These are phyloP conservation scores for Setophaga kirtlandii DNA, from an alignment of 2,113 vertebrate genomes.

Conservation along the genomic window DNA sequence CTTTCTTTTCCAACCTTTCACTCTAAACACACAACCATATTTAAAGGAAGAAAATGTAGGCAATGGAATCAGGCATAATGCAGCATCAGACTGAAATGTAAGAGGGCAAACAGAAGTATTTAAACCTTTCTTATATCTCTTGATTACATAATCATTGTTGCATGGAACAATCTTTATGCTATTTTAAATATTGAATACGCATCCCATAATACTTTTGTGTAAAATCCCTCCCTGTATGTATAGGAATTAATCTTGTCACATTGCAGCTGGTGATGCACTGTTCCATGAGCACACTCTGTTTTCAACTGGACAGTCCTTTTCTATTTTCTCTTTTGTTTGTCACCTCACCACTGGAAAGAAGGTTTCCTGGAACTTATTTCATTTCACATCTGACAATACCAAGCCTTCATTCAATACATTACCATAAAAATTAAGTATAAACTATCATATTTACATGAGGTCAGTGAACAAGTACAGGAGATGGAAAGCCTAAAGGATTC, in stretches of 20 bases:
- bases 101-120: not conserved
- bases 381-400: constrained; percentile 3
- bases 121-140: not conserved
- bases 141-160: not conserved
- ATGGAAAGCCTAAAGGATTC: constrained; percentile 13
- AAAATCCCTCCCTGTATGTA: not conserved
- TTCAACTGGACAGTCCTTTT: constrained; percentile 32
- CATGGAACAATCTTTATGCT: not conserved
- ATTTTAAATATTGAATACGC: not conserved
- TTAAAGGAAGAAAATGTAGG: not conserved
- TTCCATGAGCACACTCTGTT: not conserved
- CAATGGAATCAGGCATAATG: not conserved
- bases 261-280: not conserved
- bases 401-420: constrained; percentile 20
- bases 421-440: constrained; percentile 57
- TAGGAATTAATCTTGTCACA: not conserved
- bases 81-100: not conserved
- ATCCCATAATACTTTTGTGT: not conserved
- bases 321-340: constrained; percentile 33
- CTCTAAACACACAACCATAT: not conserved
- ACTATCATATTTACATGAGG: constrained; percentile 62
- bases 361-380: constrained; percentile 9
- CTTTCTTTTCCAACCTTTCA: not conserved
- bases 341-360: not conserved
- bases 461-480: constrained; percentile 43